Conservation (phyloP, 2,888 invertebrate genomes). For the Phanerotoma sp. region DNA sequence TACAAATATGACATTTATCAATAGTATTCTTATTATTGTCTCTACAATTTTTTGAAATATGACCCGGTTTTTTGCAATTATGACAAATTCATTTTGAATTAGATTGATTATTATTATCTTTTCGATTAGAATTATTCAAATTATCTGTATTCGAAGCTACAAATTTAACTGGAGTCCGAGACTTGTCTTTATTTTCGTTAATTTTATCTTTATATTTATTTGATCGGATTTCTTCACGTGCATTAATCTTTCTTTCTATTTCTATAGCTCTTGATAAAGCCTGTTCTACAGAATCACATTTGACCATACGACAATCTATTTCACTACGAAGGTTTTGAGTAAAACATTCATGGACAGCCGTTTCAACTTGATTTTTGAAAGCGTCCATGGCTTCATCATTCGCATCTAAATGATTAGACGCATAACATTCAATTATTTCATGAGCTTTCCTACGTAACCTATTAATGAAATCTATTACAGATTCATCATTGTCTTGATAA, state of each 20-base stretch:
- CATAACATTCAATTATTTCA: background rate
- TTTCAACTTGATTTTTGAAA: conserved; percentile 2
- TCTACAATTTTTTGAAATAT: background rate
- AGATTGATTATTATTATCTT: background rate
- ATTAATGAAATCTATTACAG: conserved; percentile 4
- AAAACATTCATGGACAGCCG: conserved; percentile 7
- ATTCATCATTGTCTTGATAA: conserved; percentile 6
- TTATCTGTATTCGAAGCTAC: background rate
- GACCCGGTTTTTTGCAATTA: background rate
- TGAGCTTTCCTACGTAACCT: conserved; percentile 4
- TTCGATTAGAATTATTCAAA: background rate
- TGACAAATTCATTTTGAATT: background rate
- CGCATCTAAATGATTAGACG: background rate
- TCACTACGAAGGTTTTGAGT: conserved; percentile 5
- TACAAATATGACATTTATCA: background rate
- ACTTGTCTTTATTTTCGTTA: background rate
- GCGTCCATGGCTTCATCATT: background rate
- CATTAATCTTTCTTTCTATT: conserved; percentile 1
- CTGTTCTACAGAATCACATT: background rate
- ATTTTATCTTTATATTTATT: background rate
- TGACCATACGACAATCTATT: conserved; percentile 12
- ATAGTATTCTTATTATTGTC: background rate
- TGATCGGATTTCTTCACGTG: background rate
- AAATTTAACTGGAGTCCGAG: conserved; percentile 5
- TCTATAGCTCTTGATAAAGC: conserved; percentile 6